Conservation (phyloP, 2,888 invertebrate genomes). For the Entomobrya proxima region DNA sequence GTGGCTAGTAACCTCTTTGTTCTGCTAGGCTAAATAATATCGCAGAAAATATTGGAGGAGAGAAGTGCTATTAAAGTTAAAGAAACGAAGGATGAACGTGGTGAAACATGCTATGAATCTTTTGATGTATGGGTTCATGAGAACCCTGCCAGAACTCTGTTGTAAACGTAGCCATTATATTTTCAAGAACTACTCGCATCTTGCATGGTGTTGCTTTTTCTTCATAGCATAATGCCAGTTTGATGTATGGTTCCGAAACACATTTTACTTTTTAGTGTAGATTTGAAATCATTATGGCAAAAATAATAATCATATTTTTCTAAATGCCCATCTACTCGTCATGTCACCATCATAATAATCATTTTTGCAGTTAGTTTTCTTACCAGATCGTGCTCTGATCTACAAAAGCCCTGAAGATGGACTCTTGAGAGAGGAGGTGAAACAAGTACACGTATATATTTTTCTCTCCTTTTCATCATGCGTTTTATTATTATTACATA, state of each 20-base stretch:
- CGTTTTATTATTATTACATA: slow-evolving; percentile 27
- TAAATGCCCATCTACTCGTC: slow-evolving; percentile 63
- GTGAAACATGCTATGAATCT: slow-evolving; percentile 47
- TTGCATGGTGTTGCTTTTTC: neutral
- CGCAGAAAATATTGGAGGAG: slow-evolving; percentile 15
- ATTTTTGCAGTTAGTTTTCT: slow-evolving; percentile 38
- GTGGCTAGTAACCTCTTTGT: slow-evolving; percentile 51
- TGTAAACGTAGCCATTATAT: neutral
- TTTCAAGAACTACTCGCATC: neutral
- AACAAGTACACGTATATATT: slow-evolving; percentile 33
- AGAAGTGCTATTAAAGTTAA: slow-evolving; percentile 21
- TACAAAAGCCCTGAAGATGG: slow-evolving; percentile 65
- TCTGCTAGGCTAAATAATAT: slow-evolving; percentile 49
- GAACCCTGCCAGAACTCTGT: slow-evolving; percentile 34
- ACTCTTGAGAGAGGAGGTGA: slow-evolving; percentile 37
- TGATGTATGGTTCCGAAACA: slow-evolving; percentile 48
- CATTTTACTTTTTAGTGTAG: slow-evolving; percentile 52
- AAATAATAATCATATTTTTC: slow-evolving; percentile 69
- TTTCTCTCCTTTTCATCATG: too few relatives aligned
- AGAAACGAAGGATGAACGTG: slow-evolving; percentile 10
- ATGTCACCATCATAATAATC: slow-evolving; percentile 68
- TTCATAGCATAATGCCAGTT: slow-evolving; percentile 17
- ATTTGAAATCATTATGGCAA: slow-evolving; percentile 66
- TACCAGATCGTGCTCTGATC: slow-evolving; percentile 63
- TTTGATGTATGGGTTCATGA: slow-evolving; percentile 68